A percentile compares a stretch with the other conserved stretches of the same genome.
Conservation (phyloP, 2,888 invertebrate genomes). For the Lithophane socia region DNA sequence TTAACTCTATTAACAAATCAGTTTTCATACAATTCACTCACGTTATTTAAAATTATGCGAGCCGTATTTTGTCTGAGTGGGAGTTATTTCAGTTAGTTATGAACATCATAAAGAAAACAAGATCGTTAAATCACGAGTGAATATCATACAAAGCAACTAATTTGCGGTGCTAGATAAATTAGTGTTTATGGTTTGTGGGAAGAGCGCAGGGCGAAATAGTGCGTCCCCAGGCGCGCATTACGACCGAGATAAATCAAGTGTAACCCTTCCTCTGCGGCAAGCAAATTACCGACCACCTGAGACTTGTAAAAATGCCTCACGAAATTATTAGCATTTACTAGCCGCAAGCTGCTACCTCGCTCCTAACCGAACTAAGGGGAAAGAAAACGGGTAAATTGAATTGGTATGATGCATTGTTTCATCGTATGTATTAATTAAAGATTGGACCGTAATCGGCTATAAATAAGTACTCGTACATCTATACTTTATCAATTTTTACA, state of each 20-base stretch:
- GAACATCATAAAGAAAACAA: conserved; percentile 66
- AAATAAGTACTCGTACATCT: neutral
- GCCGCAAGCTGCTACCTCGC: conserved; percentile 62
- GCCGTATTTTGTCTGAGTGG: conserved; percentile 52
- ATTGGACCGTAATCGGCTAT: neutral
- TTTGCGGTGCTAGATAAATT: conserved; percentile 78
- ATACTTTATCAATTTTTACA: conserved; percentile 4
- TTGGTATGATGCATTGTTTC: conserved; percentile 15
- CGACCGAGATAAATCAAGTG: conserved; percentile 84
- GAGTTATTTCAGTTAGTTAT: conserved; percentile 62
- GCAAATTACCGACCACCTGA: conserved; percentile 89
- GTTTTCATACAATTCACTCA: conserved; percentile 60
- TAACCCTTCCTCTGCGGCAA: conserved; percentile 86
- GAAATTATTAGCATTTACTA: conserved; percentile 78
- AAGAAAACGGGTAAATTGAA: conserved; percentile 43
- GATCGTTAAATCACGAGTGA: conserved; percentile 68
- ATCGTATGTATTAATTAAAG: neutral
- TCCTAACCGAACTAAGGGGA: conserved; percentile 67
- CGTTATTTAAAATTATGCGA: conserved; percentile 49
- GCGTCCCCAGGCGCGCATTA: conserved; percentile 85
- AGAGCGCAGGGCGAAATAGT: conserved; percentile 79
- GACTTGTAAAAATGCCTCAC: conserved; percentile 87
- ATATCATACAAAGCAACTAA: conserved; percentile 70
- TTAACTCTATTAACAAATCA: conserved; percentile 51
- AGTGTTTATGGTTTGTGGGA: conserved; percentile 79